These are phyloP conservation scores for Opisthograptis luteolata DNA, from an alignment of 2,888 invertebrate species.

Conservation along the genomic window DNA sequence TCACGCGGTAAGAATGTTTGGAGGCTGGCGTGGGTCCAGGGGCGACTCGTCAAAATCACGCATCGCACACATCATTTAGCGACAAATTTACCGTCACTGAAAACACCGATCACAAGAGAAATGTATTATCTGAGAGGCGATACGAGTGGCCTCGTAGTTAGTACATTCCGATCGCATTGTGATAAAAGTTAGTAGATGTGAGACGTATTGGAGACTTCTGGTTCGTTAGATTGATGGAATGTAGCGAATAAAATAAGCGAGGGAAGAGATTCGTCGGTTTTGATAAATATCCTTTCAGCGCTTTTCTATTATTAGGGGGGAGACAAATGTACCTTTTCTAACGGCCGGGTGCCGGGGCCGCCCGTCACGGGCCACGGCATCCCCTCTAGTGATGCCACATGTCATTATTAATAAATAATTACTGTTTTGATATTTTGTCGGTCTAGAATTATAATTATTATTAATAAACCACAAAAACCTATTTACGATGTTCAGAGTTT, in stretches of 20 bases:
- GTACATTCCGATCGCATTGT: constrained; percentile 37
- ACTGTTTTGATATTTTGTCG: too few relatives aligned
- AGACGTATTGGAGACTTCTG: constrained; percentile 11
- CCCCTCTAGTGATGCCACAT: background rate
- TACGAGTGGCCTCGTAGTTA: too few relatives aligned
- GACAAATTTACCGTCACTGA: constrained; percentile 61
- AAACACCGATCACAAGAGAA: constrained; percentile 42
- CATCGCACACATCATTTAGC: constrained; percentile 67
- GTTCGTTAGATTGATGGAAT: constrained; percentile 44
- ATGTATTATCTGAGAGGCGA: constrained; percentile 48
- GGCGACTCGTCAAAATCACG: constrained; percentile 66
- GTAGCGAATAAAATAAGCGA: constrained; percentile 58
- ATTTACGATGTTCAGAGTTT: too few relatives aligned
- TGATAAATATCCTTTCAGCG: constrained; percentile 74
- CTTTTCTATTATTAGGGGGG: constrained; percentile 67
- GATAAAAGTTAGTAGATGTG: constrained; percentile 13
- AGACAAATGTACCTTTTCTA: constrained; percentile 75
- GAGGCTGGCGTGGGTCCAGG: constrained; percentile 66
- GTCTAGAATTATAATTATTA: too few relatives aligned
- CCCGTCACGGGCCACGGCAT: constrained; percentile 54
- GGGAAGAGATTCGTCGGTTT: constrained; percentile 54
- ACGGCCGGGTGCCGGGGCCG: constrained; percentile 53
- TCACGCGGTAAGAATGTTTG: constrained; percentile 54
- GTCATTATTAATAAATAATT: too few relatives aligned
- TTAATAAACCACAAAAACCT: too few relatives aligned